phyloP scores from a whole-genome alignment of 2,797 vertebrate genomes.

The Clarias laeviceps region DNA sequence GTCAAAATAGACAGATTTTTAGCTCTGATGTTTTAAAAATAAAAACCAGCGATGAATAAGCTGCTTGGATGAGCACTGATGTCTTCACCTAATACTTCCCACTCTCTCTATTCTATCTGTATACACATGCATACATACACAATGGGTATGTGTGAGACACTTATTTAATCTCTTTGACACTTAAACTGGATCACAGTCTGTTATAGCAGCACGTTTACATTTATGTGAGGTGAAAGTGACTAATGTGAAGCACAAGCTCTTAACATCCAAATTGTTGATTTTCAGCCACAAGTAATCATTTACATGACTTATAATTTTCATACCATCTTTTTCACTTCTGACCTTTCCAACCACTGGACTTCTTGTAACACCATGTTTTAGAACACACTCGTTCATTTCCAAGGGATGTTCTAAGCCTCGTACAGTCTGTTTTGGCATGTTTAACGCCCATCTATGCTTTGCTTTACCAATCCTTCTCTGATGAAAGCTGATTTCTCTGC shows the following conservation, averaged over 20 bases:
- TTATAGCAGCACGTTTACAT: conserved; percentile 69
- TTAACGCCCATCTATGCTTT: conserved; percentile 49
- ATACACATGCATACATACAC: conserved; percentile 39
- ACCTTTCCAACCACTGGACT: conserved; percentile 41
- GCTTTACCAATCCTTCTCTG: conserved; percentile 20
- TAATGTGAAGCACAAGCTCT: conserved; percentile 57
- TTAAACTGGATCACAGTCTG: conserved; percentile 64
- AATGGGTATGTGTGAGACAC: conserved; percentile 55
- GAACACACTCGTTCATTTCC: not conserved
- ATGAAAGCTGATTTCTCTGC: conserved; percentile 42
- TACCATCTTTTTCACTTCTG: conserved; percentile 48
- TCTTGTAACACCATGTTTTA: conserved; percentile 46
- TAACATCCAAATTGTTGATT: conserved; percentile 65
- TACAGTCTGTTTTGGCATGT: conserved; percentile 57
- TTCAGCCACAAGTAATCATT: conserved; percentile 67
- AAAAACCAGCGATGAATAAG: conserved; percentile 15
- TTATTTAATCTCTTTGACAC: conserved; percentile 73
- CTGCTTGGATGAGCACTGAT: conserved; percentile 21
- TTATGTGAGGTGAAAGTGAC: conserved; percentile 72
- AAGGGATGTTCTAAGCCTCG: too few relatives aligned
- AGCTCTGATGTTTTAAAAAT: conserved; percentile 1
- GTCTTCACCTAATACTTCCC: conserved; percentile 18
- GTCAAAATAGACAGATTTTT: conserved; percentile 23
- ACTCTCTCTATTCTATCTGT: conserved; percentile 8
- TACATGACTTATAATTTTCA: conserved; percentile 61